Evolutionary conservation across 1,140 invertebrate species (phyloP).

Genomic region (Helicoverpa armigera): DNA sequence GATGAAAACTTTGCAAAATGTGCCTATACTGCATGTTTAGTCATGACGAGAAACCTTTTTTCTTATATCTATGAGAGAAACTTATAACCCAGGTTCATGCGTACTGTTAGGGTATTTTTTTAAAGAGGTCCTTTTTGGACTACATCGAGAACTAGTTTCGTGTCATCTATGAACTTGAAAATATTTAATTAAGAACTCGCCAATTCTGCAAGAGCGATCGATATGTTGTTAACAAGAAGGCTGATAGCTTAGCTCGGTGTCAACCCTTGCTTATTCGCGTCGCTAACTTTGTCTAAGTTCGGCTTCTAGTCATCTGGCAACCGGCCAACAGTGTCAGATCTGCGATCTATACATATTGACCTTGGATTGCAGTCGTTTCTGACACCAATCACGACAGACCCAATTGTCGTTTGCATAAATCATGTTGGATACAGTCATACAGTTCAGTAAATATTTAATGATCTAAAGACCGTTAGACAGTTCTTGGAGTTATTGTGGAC

Average conservation of each 20-base stretch:
- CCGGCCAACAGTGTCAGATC: slow-evolving; percentile 48
- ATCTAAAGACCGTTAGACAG: slow-evolving; percentile 7
- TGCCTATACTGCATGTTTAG: slow-evolving; percentile 4
- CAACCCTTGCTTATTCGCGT: slow-evolving; percentile 19
- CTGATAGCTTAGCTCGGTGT: neutral
- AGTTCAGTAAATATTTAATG: slow-evolving; percentile 22
- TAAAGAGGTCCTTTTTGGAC: no score
- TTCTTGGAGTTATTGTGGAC: neutral
- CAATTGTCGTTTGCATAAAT: slow-evolving; percentile 41
- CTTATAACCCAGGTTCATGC: neutral
- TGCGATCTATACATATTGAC: slow-evolving; percentile 52
- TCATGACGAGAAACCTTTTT: neutral
- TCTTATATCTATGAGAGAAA: no score
- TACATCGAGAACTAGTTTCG: no score
- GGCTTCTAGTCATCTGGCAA: slow-evolving; percentile 53
- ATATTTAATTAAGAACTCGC: no score
- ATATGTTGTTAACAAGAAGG: neutral
- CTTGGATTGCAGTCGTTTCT: slow-evolving; percentile 56
- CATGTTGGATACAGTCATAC: slow-evolving; percentile 2
- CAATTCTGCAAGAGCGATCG: no score
- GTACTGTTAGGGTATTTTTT: neutral
- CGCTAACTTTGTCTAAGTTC: slow-evolving; percentile 32
- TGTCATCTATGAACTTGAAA: no score
- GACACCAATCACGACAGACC: slow-evolving; percentile 49
- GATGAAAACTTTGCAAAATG: slow-evolving; percentile 33